These are phyloP conservation scores for Cacatua alba DNA, from an alignment of 2,113 vertebrate genomes.

Conservation along the genomic window DNA sequence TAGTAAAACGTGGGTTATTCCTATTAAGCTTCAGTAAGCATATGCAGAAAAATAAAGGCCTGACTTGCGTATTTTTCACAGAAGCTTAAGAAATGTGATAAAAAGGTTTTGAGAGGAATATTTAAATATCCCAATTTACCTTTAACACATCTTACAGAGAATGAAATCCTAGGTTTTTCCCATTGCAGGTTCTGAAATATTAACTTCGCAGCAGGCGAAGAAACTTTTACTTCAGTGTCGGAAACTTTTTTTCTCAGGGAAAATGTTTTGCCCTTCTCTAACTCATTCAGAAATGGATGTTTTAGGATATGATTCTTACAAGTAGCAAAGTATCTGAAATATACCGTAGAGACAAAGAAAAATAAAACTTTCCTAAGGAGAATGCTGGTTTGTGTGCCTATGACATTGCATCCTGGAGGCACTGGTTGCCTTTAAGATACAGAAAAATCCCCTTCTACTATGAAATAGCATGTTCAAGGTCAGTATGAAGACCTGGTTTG, in stretches of 20 bases:
- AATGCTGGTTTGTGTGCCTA: neutral
- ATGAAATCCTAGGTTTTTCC: neutral
- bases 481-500: neutral
- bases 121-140: neutral
- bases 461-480: neutral
- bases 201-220: neutral
- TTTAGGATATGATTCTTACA: neutral
- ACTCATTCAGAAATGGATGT: neutral
- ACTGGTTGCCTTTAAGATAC: neutral
- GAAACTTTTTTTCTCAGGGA: neutral
- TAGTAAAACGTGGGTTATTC: neutral
- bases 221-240: neutral
- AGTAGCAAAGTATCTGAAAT: neutral
- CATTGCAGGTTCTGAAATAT: neutral
- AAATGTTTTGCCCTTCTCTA: neutral
- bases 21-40: neutral
- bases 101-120: neutral
- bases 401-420: neutral
- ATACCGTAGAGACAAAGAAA: neutral
- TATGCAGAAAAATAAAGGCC: neutral
- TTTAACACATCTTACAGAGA: neutral
- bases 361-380: neutral
- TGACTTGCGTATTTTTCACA: neutral
- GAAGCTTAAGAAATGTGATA: neutral
- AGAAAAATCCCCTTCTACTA: neutral